Evolutionary conservation across 1,140 invertebrate genomes (phyloP), one percentile per base, ranked within the genome.

Genomic region (Halesus radiatus): DNA sequence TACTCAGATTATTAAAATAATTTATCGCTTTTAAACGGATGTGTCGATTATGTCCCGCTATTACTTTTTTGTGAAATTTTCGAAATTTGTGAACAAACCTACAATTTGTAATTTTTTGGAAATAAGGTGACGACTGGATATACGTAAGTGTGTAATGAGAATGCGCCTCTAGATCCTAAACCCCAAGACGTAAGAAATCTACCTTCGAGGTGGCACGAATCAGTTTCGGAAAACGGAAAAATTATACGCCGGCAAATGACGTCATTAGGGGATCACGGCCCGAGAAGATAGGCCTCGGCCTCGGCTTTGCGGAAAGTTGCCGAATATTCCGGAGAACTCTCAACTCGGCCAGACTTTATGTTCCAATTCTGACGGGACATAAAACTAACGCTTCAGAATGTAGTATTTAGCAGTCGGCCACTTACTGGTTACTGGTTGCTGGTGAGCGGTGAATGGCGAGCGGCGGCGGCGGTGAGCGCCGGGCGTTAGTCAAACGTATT

Each of bases 211-310:
- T 26, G 26, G 56, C 53, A 54, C 75, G 76, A 78, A 68, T 68
- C 77, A 72, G 66, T 79, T 78, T 79, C 75, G 56, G 79, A 81
- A 81, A 83, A 81, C 82, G 82, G 77, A 83, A 83, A 83, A 83
- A 83, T 83, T 83, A 83, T 83, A 81, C 82, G 82, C 50, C 64
- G 72, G 80, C 82, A 83, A 83, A 83, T 83, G 78, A 83, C 80
- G 50, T 79, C 82, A 83, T 83, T 83, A 83, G 80, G 78, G 54
- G 76, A 78, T 52, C 68, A 52, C 45, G 45, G 50, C 50, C 5
- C 16, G 53, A 10, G 26, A 3, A 70, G 56, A 68, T 68, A 56
- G 62, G 66, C 66, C 53, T 50, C 13, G 72, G 64, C 66, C 23
- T 7, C 60, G 29, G 60, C 37, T 45, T 45, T 45, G 37, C 37